These are phyloP conservation scores for Tribolium madens DNA, from an alignment of 1,140 invertebrate species.

Conservation along the genomic window DNA sequence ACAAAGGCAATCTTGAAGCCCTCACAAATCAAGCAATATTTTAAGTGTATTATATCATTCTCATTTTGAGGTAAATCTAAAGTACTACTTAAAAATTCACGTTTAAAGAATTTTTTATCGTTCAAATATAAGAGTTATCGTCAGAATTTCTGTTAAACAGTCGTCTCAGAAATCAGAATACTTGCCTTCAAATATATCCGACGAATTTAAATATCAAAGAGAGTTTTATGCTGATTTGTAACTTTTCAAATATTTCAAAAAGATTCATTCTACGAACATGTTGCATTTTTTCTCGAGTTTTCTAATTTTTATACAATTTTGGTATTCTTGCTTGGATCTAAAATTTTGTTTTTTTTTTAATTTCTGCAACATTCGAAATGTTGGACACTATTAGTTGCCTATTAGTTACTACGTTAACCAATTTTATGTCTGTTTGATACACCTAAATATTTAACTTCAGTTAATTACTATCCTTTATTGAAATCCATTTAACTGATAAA, in stretches of 20 bases:
- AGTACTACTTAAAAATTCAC: conserved; percentile 4
- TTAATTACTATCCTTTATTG: not conserved
- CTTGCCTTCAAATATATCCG: conserved; percentile 24
- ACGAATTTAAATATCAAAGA: conserved; percentile 32
- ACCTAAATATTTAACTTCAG: not conserved
- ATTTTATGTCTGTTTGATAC: not conserved
- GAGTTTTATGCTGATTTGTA: conserved; percentile 34
- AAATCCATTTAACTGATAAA: not conserved
- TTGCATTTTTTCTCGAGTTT: not conserved
- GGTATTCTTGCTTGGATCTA: not conserved
- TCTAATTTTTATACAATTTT: not conserved
- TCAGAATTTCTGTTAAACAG: conserved; percentile 20
- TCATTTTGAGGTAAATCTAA: conserved; percentile 17
- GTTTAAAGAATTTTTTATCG: conserved; percentile 27
- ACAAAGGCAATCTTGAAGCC: conserved; percentile 2
- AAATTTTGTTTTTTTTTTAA: too few species aligned
- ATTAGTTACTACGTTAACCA: too few species aligned
- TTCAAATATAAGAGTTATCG: conserved; percentile 10
- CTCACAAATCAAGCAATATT: conserved; percentile 5
- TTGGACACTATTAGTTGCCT: too few species aligned
- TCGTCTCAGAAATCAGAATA: conserved; percentile 20
- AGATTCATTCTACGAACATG: conserved; percentile 27
- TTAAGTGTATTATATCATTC: conserved; percentile 7
- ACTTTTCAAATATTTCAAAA: conserved; percentile 32
- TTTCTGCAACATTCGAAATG: too few species aligned